Conservation (phyloP, 2,797 vertebrate genomes). For the Limnodromus scolopaceus region DNA sequence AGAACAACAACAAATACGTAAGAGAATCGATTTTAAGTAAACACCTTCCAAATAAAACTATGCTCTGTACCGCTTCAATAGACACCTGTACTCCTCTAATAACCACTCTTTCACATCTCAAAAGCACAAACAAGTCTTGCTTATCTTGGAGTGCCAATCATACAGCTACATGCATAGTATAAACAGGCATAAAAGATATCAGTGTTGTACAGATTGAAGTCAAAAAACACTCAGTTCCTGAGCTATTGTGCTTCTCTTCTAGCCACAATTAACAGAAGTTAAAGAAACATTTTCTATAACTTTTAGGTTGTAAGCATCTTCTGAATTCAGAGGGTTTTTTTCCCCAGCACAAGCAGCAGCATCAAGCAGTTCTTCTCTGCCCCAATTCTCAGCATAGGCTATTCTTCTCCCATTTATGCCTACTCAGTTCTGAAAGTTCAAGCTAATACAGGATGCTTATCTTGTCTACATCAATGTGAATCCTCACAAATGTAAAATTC, state of each 20-base stretch:
- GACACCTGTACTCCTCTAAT: background rate
- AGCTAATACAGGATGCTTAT: background rate
- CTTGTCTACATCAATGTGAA: fast-evolving
- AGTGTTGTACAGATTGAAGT: background rate
- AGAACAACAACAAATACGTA: background rate
- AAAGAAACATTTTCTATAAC: background rate
- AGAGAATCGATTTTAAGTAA: background rate
- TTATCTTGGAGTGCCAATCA: background rate
- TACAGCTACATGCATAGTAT: background rate
- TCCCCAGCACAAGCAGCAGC: background rate
- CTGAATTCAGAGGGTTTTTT: background rate
- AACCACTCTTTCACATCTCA: background rate
- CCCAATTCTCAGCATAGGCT: background rate
- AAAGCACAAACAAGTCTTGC: background rate
- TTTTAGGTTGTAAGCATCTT: background rate
- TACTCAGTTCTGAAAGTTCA: background rate
- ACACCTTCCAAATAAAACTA: background rate
- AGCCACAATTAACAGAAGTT: background rate
- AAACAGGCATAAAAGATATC: background rate
- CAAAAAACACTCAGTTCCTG: background rate
- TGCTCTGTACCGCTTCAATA: background rate
- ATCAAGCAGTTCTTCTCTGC: background rate
- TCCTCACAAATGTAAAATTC: background rate
- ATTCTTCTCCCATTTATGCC: background rate
- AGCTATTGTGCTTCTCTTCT: background rate